Base-by-base conservation (phyloP, 2,113 vertebrate species). In the Protomyctophum bolini region DNA sequence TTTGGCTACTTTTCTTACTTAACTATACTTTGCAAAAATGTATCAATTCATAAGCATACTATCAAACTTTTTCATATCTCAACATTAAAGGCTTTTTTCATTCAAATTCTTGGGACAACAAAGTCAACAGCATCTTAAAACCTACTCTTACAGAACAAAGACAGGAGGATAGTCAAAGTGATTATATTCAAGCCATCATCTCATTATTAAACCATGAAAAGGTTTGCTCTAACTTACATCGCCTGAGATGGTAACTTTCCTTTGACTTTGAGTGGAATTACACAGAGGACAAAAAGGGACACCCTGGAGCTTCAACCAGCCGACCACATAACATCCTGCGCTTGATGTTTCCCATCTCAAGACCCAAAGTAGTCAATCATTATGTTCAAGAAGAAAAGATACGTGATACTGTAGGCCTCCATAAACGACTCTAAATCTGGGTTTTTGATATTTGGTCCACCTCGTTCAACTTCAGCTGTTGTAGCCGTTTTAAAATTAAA, bases 81-180 rank as follows among this genome's bases (percentile, higher is more conserved):
- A 50, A 15, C 49, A 12, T 8, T 81, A 15, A 41, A 41, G 33
- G 33, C 21, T 65, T 48, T 45, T 49, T 60, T 72, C 74, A 59
- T 12, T 48, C 8, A 62, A 65, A 71, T 57, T 14, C 8, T 46
- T 2, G 12, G 12, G 12, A 62, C 8, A 12, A 64, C 8, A 10
- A 75, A 58, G 69, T 55, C 59, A 6, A 54, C 12, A 12, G 10
- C 6, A 4, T 54, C 8, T 54, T 55, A 21, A 58, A 70, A 75
- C 48, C n/a, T 54, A 60, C 52, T 41, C 33, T 41, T 41, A 41
- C 33, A 41, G 33, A 4, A 33, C 28, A 65, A 61, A 41, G 15
- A 68, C 8, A 66, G 48, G 12, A 57, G 28, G 12, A 29, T 58
- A 48, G 49, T 87, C 51, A 33, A 70, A 73, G 57, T 45, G 70